Base-by-base conservation (phyloP, 2,888 invertebrate species). In the Entomobrya proxima region DNA sequence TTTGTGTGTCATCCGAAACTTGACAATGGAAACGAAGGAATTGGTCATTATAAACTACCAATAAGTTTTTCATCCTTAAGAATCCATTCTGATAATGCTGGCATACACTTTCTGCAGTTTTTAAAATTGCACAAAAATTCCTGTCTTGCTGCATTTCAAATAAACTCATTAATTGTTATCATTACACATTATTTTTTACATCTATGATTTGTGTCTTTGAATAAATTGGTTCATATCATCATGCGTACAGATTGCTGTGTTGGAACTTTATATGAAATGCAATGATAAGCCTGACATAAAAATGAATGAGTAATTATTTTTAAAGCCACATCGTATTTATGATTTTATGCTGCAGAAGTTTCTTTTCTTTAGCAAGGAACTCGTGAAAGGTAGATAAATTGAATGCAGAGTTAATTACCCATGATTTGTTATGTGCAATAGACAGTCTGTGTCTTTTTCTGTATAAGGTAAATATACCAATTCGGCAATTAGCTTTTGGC, bases 261-360 rank as follows among this genome's bases (percentile, higher is more conserved):
- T n/a, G n/a, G n/a, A 37, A 67, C 18, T 27, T 55, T 55, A 55
- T n/a, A 55, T 55, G 55, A 67, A 67, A 67, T n/a, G n/a, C 58
- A 13, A 21, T 37, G n/a, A n/a, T n/a, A n/a, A n/a, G n/a, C 67
- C 35, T 67, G 67, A 11, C 67, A 67, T 21, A 67, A n/a, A n/a
- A n/a, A n/a, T n/a, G 1, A 67, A 32, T 21, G 37, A 37, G 67
- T 67, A 67, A 67, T 67, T 67, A 67, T 21, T 67, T 18, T n/a
- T 11, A 2, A 32, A n/a, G 6, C 32, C 24, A 7, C 67, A 64
- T 35, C 11, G 21, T 18, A 58, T 35, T n/a, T n/a, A 58, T 27
- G 30, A 30, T 30, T 15, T 5, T 30, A 58, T 27, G n/a, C n/a
- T n/a, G n/a, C n/a, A n/a, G n/a, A n/a, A 58, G 13, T 67, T 37